Evolutionary conservation across 2,888 invertebrate genomes (phyloP), one percentile per base, ranked within the genome.

Genomic region (Portevinia maculata): DNA sequence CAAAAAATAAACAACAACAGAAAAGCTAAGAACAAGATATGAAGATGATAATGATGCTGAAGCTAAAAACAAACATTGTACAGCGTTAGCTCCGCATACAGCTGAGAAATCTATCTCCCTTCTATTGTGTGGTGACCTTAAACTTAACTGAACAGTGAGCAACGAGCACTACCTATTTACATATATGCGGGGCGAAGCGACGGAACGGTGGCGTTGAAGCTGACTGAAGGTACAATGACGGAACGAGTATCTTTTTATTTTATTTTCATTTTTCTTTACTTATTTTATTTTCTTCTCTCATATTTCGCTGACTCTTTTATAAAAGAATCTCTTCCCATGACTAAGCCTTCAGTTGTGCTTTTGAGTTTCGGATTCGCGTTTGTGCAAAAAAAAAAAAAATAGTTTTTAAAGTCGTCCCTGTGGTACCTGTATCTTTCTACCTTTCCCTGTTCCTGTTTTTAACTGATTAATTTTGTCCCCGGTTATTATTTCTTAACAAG

Each of bases 331-430:
- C 75, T 44, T 78, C 55, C 57, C 69, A 67, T 60, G 70, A 59
- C 65, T 71, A 59, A 65, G 78, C 19, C 74, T 76, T 86, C 71
- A 84, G 92, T 92, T 69, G 85, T 75, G 65, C 65, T 79, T 79
- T 78, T 83, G 71, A 78, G 83, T 83, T 83, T 65, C 78, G 83
- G 60, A 73, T 78, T 83, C 73, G 83, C 78, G 76, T 67, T 76
- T 78, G 71, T 83, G 81, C 69, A 50, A 69, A 79, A 67, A 74
- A n/a, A n/a, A n/a, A n/a, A n/a, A n/a, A n/a, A n/a, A n/a, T n/a
- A n/a, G 50, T 32, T 37, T 15, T 7, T 34, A 34, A 64, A 44
- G 44, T 44, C 41, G 9, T 41, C 41, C 17, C 15, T 9, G 17
- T 44, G 15, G 9, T 44, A 6, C 13, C n/a, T 13, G 37, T 37